Base-by-base conservation (phyloP, 2,888 invertebrate genomes). In the Neuroscelio doddi region DNA sequence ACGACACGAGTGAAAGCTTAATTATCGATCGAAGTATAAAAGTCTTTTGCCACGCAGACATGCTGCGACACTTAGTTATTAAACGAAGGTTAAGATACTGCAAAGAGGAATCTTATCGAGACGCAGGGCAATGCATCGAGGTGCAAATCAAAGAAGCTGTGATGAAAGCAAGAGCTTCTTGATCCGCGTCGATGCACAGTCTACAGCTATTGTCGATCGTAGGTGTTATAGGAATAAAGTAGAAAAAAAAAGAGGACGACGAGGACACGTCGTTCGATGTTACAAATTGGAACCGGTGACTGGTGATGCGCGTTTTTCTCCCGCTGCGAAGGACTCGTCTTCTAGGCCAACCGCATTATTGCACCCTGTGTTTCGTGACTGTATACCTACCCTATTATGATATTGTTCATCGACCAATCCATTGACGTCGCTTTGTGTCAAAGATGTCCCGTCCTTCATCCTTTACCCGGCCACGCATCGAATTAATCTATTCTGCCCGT, bases 31-130 rank as follows among this genome's bases (percentile, higher is more conserved):
- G 21, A 3, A 5, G 21, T 5, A 21, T n/a, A n/a, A n/a, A n/a
- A n/a, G n/a, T n/a, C n/a, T n/a, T n/a, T n/a, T n/a, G 47, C 45
- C 21, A 56, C 29, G 47, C 44, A 29, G 51, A 45, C 52, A 34
- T 46, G 32, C 56, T 32, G 44, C 24, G 0, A n/a, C 12, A 5
- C 8, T 26, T 47, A 56, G 46, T 5, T 45, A 44, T 51, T 21
- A 21, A 56, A 51, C 24, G 17, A 59, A 47, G 42, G 50, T 51
- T 38, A 55, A 46, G 66, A 41, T 63, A 63, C 56, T 64, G 67
- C 67, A 67, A 67, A 67, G 67, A 67, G 63, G 67, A 67, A 67
- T 59, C 67, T 67, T 67, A 52, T 59, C 21, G 34, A 15, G 32
- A 59, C 58, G 58, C 50, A 29, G 50, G 36, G 30, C 50, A 53